phyloP scores from a whole-genome alignment of 2,888 invertebrate species.

The Seladonia tumulorum region DNA sequence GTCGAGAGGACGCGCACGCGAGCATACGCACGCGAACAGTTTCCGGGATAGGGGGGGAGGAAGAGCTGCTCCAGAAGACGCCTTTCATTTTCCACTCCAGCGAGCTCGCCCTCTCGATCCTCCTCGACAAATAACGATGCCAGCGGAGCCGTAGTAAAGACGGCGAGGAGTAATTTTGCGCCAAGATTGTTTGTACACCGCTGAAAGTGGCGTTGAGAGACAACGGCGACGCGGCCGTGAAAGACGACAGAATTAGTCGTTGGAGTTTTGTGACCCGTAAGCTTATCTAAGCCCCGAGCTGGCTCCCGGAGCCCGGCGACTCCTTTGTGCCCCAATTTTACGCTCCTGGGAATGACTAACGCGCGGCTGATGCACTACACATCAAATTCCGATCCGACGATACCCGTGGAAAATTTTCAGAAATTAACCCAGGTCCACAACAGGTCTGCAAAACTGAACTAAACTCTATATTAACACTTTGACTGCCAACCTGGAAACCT shows the following conservation, averaged over 20 bases:
- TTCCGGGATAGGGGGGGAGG: neutral
- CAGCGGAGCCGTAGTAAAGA: slow-evolving; percentile 53
- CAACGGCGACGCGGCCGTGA: slow-evolving; percentile 40
- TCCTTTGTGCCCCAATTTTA: slow-evolving; percentile 45
- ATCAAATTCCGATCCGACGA: neutral
- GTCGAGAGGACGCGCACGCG: slow-evolving; percentile 49
- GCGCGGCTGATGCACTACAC: neutral
- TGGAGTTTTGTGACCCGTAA: slow-evolving; percentile 40
- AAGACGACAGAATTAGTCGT: slow-evolving; percentile 46
- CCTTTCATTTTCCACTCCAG: slow-evolving; percentile 78
- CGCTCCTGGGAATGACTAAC: slow-evolving; percentile 25
- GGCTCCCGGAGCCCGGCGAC: neutral
- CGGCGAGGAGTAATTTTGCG: slow-evolving; percentile 67
- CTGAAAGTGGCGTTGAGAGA: slow-evolving; percentile 61
- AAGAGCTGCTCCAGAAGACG: slow-evolving; percentile 48
- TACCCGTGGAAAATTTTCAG: neutral
- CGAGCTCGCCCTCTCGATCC: slow-evolving; percentile 64
- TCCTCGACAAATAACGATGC: slow-evolving; percentile 51
- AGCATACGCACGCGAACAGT: slow-evolving; percentile 30
- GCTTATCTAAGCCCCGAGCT: slow-evolving; percentile 36
- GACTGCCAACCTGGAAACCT: too few species aligned
- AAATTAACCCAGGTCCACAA: neutral
- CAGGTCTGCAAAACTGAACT: too few species aligned
- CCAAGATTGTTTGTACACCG: slow-evolving; percentile 70
- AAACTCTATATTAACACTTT: too few species aligned